A percentile compares a stretch with the other conserved stretches of the same genome.
phyloP scores from a whole-genome alignment of 2,797 vertebrate species.

The Pseudocheirus occidentalis region DNA sequence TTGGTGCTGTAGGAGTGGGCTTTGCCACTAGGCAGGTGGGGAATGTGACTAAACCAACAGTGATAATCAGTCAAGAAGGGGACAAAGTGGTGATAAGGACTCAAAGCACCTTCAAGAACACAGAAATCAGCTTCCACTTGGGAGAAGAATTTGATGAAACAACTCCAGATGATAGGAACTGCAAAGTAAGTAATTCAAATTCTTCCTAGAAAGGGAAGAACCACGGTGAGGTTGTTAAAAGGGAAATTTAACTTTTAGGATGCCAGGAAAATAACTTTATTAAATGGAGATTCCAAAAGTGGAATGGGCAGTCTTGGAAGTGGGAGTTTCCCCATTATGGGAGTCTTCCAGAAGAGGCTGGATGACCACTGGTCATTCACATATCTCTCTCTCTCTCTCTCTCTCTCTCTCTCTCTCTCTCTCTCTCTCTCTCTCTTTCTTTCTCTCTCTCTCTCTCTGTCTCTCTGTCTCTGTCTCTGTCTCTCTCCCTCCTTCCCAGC shows the following conservation, averaged over 20 bases:
- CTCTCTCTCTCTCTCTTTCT: background rate
- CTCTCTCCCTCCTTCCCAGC: too few relatives aligned
- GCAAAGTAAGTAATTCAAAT: conserved; percentile 88
- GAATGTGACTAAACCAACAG: conserved; percentile 93
- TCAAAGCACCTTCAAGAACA: conserved; percentile 94
- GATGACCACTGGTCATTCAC: background rate
- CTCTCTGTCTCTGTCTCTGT: too few relatives aligned
- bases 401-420: background rate
- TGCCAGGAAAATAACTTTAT: background rate
- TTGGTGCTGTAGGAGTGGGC: conserved; percentile 87
- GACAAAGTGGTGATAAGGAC: conserved; percentile 91
- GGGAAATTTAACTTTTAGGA: background rate
- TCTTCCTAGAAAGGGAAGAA: background rate
- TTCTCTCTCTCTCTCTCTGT: background rate
- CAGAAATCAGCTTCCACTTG: conserved; percentile 92
- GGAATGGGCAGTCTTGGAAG: background rate
- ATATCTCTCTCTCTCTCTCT: background rate
- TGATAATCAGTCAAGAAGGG: conserved; percentile 92
- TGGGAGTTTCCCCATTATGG: background rate
- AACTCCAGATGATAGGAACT: conserved; percentile 92
- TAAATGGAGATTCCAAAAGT: background rate
- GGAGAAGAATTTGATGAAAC: conserved; percentile 95
- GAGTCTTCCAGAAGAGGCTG: background rate
- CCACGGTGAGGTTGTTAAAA: background rate
- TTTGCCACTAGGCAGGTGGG: conserved; percentile 94